Conservation (phyloP, 2,888 invertebrate genomes). For the Rhaphigaster nebulosa region DNA sequence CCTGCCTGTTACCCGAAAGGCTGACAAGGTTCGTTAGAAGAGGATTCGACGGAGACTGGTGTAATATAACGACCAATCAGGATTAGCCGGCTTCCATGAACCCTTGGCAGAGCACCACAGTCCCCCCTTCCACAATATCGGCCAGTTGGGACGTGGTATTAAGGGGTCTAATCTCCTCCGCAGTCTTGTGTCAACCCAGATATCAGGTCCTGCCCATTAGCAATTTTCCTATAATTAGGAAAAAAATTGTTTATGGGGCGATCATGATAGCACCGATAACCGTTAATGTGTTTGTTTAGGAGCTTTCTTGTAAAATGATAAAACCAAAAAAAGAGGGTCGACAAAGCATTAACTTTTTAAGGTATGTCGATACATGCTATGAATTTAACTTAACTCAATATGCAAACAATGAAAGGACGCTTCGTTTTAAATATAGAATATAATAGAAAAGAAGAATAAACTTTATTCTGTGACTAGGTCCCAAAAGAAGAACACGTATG, state of each 20-base stretch:
- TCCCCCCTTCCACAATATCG: neutral
- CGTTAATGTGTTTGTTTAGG: neutral
- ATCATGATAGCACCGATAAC: neutral
- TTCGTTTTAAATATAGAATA: too few species aligned
- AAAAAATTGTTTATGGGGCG: neutral
- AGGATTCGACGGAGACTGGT: neutral
- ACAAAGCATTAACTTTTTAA: too few species aligned
- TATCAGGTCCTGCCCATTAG: neutral
- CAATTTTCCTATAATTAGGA: neutral
- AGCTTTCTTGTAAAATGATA: too few species aligned
- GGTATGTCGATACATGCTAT: too few species aligned
- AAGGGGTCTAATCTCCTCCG: neutral
- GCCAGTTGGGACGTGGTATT: neutral
- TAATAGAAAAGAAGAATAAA: too few species aligned
- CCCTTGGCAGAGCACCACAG: neutral
- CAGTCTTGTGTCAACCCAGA: slow-evolving; percentile 7
- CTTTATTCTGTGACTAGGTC: too few species aligned
- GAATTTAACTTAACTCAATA: too few species aligned
- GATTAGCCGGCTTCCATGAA: neutral
- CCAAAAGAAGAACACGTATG: too few species aligned
- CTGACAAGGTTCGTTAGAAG: neutral
- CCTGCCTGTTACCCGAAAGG: neutral
- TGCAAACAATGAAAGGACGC: too few species aligned
- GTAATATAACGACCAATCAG: slow-evolving; percentile 26
- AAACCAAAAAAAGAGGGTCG: too few species aligned